Evolutionary conservation across 2,797 vertebrate genomes (phyloP).

Genomic region (Thaleichthys pacificus): DNA sequence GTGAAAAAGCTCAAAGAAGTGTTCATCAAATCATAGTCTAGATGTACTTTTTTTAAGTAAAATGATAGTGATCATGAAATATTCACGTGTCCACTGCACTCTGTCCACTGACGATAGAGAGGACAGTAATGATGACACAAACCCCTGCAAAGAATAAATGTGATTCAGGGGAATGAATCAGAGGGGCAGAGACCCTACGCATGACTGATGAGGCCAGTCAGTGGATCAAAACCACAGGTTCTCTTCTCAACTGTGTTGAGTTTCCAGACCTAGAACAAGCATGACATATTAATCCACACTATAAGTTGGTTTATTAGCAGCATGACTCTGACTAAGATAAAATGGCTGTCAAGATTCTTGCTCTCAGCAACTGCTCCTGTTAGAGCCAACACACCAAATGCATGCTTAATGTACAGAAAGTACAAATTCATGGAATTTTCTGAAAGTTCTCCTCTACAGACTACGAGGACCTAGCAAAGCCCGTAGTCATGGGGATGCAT

Average conservation of each 20-base stretch:
- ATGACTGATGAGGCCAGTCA: conserved; percentile 26
- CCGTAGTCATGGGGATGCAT: no score
- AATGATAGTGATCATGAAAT: conserved; percentile 64
- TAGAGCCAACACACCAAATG: background rate
- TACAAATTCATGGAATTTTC: no score
- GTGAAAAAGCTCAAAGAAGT: conserved; percentile 41
- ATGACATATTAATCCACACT: background rate
- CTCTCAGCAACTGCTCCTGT: background rate
- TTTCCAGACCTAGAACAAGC: background rate
- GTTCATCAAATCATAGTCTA: conserved; percentile 66
- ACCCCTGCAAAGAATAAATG: conserved; percentile 59
- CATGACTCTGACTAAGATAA: background rate
- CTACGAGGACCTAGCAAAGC: no score
- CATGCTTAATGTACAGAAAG: background rate
- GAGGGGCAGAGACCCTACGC: conserved; percentile 50
- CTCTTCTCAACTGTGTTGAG: conserved; percentile 24
- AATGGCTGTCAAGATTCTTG: background rate
- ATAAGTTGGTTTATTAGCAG: background rate
- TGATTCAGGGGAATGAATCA: conserved; percentile 64
- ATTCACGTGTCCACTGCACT: conserved; percentile 61
- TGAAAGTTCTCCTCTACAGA: no score
- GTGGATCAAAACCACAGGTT: conserved; percentile 47
- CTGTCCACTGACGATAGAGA: conserved; percentile 49
- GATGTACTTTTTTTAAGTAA: conserved; percentile 64
- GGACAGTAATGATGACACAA: conserved; percentile 72